Conservation (phyloP, 2,797 vertebrate species). For the Oryzias dopingdopingensis region DNA sequence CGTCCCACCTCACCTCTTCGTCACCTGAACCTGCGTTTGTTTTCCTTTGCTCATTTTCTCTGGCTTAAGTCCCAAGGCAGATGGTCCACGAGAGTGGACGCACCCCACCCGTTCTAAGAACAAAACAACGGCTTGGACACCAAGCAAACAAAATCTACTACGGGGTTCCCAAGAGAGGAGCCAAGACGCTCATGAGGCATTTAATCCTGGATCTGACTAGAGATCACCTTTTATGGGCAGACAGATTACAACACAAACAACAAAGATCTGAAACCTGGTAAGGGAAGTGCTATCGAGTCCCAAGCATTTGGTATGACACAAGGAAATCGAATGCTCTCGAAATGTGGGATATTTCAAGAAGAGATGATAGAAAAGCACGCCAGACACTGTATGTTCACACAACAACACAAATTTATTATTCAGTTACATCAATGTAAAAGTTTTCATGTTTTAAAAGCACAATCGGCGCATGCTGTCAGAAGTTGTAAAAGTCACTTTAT, state of each 20-base stretch:
- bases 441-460: no score
- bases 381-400: no score
- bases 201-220: slow-evolving; percentile 46
- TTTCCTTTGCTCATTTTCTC: slow-evolving; percentile 40
- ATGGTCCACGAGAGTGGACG: slow-evolving; percentile 71
- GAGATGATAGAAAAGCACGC: neutral
- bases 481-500: no score
- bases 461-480: no score
- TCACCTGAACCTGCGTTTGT: slow-evolving; percentile 1
- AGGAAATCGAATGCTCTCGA: neutral
- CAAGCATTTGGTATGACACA: neutral
- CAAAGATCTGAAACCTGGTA: neutral
- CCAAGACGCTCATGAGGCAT: slow-evolving; percentile 31
- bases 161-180: slow-evolving; percentile 35
- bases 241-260: no score
- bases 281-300: slow-evolving; percentile 9
- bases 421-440: no score
- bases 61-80: slow-evolving; percentile 69
- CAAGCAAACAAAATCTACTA: slow-evolving; percentile 68
- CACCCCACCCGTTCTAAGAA: slow-evolving; percentile 53
- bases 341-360: neutral
- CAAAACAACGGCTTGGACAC: slow-evolving; percentile 59
- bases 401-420: no score
- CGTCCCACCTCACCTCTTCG: slow-evolving; percentile 5
- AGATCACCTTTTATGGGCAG: neutral